Base-by-base conservation (phyloP, 2,113 vertebrate genomes). In the Chloropsis hardwickii region DNA sequence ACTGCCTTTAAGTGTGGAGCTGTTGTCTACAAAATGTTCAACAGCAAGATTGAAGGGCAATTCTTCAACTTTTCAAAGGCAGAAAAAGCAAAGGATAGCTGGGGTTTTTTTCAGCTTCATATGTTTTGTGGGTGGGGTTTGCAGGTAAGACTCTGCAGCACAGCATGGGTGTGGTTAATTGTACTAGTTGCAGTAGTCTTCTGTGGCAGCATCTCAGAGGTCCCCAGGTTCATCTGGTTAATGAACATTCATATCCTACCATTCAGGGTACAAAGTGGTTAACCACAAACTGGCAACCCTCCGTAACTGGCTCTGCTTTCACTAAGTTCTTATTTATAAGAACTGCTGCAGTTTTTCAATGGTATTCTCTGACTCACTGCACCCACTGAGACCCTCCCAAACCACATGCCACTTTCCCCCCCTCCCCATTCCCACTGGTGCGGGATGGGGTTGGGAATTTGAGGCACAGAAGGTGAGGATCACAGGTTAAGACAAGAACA, bases 401-500 rank as follows among this genome's bases (percentile, higher is more conserved):
- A 78, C 47, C 12, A 44, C 27, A 45, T 0, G 0, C 14, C 14
- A 23, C 14, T 78, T 60, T 60, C 22, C 53, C 7, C 3, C 5
- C 4, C 6, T 45, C 12, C 4, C 10, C 8, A 39, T 70, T 62
- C 10, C 16, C 9, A 0, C 20, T 62, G n/a, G 16, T 24, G n/a
- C 11, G n/a, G 24, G 10, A 47, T 40, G 28, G 39, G 16, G 12
- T 14, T 47, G 39, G 40, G 19, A 78, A 40, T 5, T 24, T 28
- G 19, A 78, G 29, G 47, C n/a, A 78, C 8, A 35, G 22, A 54
- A 62, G 16, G 24, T 40, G 29, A 47, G 62, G 48, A n/a, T 35
- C 25, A 31, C 1, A 4, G 12, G 10, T 21, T 79, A 54, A 40
- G 27, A 18, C 37, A 51, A 50, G 33, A 51, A 44, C 9, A 37